Conservation (phyloP, 2,888 invertebrate genomes). For the Opisthograptis luteolata region DNA sequence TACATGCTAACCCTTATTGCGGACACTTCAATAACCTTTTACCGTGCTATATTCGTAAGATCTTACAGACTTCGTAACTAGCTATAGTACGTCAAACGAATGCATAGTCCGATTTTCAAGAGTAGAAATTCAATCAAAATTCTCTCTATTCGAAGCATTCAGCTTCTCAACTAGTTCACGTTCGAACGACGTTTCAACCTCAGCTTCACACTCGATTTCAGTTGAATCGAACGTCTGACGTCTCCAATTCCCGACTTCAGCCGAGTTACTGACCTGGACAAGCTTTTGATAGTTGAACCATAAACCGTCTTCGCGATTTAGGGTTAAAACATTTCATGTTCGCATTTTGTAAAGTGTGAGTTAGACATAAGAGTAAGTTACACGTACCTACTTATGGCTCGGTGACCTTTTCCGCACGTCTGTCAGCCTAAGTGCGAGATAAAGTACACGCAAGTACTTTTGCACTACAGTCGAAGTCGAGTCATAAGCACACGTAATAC, state of each 20-base stretch:
- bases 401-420: no score
- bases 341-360: no score
- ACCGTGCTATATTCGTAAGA: no score
- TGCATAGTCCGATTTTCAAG: not conserved
- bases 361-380: conserved; percentile 1
- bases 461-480: no score
- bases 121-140: conserved; percentile 5
- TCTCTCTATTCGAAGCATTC: not conserved
- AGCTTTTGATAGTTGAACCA: conserved; percentile 67
- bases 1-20: no score
- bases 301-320: conserved; percentile 53
- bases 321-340: conserved; percentile 20
- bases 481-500: no score
- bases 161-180: conserved; percentile 23
- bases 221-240: conserved; percentile 48
- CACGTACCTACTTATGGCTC: no score
- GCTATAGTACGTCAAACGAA: not conserved
- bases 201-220: conserved; percentile 56
- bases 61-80: no score
- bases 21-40: no score
- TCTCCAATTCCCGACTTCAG: conserved; percentile 56
- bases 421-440: no score
- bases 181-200: conserved; percentile 30
- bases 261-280: conserved; percentile 65
- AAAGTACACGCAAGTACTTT: no score